These are phyloP conservation scores for Callosobruchus maculatus DNA, from an alignment of 2,888 invertebrate genomes.

Conservation along the genomic window DNA sequence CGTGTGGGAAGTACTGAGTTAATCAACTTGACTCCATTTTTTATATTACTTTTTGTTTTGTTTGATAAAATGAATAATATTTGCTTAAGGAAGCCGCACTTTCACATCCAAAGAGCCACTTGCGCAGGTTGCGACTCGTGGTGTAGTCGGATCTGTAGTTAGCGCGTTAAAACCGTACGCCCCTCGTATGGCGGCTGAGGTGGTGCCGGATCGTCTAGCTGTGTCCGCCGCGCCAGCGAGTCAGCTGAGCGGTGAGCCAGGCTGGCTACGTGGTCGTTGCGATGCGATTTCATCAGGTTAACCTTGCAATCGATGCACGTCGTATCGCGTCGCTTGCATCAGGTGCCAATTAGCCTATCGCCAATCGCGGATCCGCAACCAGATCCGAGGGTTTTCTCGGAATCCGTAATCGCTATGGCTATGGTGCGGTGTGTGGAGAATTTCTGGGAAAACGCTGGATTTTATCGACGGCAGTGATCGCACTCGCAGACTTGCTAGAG, in stretches of 20 bases:
- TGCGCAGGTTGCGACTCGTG: no score
- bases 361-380: not conserved
- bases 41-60: no score
- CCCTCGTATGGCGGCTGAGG: not conserved
- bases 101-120: no score
- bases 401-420: no score
- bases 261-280: not conserved
- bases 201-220: not conserved
- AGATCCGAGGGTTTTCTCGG: not conserved
- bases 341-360: not conserved
- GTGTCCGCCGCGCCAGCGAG: no score
- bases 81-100: no score
- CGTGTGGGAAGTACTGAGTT: no score
- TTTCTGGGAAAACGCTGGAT: not conserved
- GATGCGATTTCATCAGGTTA: not conserved
- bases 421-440: not conserved
- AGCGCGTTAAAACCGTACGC: not conserved
- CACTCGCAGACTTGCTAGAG: no score
- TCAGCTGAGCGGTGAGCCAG: not conserved
- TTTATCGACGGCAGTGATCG: no score
- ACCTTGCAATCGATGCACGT: not conserved
- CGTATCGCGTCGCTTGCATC: not conserved
- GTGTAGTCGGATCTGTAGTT: no score
- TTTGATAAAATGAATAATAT: no score
- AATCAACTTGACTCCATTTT: no score